Base-by-base conservation (phyloP, 2,113 vertebrate species). In the Plestiodon gilberti region DNA sequence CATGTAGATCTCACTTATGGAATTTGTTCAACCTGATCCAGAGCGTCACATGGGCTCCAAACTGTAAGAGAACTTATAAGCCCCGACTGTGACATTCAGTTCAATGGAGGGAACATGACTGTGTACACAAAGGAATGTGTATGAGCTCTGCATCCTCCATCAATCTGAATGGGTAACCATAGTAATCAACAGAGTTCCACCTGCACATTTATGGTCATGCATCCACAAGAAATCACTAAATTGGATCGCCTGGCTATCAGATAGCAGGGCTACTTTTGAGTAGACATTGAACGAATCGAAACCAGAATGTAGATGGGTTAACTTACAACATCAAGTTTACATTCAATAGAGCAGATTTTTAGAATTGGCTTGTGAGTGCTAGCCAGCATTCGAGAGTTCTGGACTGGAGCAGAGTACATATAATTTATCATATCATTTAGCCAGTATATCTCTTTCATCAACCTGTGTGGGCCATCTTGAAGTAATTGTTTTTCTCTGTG, bases 391-490 rank as follows among this genome's bases (percentile, higher is more conserved):
- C 69, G 17, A 1, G 33, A 1, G 9, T 90, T 55, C 85, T 74
- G 82, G 74, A 52, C 15, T 52, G 82, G 75, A 89, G 28, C 52
- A 81, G 14, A 89, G n/a, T 79, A 62, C 38, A 57, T 38, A 4
- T 33, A 87, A 81, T 4, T 0, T 15, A 89, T 28, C 73, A 15
- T 79, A 48, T 40, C 89, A 85, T 83, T 92, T 88, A 91, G 82
- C 86, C 80, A 67, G 25, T 85, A 92, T 85, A 88, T 91, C 92
- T 89, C 93, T 96, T 94, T 86, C 90, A 83, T 87, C 94, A 89
- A 86, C 88, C 87, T 88, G 92, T 95, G 95, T 96, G 96, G 96
- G 94, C 94, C 95, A 95, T 95, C 94, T 95, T 96, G 95, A 95
- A 95, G 84, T 93, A 94, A 95, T 94, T 95, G 83, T 52, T 61